Conservation (phyloP, 2,888 invertebrate species). For the Oscheius myriophilus region DNA sequence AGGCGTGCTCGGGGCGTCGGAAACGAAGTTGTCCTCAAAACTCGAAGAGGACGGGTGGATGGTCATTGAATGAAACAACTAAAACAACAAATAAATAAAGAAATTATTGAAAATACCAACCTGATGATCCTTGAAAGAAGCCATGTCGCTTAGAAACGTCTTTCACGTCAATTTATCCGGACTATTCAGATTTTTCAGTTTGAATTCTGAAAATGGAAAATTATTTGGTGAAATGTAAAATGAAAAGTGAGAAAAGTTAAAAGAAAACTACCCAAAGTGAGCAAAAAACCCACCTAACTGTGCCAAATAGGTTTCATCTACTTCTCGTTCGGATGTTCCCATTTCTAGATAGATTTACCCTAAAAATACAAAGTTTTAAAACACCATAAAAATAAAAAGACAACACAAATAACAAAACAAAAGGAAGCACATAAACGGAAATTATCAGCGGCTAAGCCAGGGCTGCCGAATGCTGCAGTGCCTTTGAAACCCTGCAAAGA, state of each 20-base stretch:
- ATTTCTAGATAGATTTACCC: background rate
- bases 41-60: constrained; percentile 5
- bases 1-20: constrained; percentile 41
- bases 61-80: constrained; percentile 36
- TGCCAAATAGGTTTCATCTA: constrained; percentile 38
- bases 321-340: constrained; percentile 23
- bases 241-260: background rate
- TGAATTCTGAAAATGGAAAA: constrained; percentile 30
- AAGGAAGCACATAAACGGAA: too few relatives aligned
- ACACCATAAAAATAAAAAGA: too few relatives aligned
- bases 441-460: too few relatives aligned
- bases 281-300: constrained; percentile 24
- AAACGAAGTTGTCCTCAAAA: constrained; percentile 53
- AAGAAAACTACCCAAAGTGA: background rate
- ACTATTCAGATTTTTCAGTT: constrained; percentile 34
- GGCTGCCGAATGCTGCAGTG: too few relatives aligned
- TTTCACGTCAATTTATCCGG: constrained; percentile 38
- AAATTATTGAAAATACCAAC: constrained; percentile 16
- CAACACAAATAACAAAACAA: too few relatives aligned
- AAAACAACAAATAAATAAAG: background rate
- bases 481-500: too few relatives aligned
- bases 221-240: too few relatives aligned
- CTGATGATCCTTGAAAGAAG: constrained; percentile 41
- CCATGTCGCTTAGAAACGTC: constrained; percentile 37
- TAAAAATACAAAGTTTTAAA: too few relatives aligned